Conservation (phyloP, 2,113 vertebrate genomes). For the Nipponia nippon region DNA sequence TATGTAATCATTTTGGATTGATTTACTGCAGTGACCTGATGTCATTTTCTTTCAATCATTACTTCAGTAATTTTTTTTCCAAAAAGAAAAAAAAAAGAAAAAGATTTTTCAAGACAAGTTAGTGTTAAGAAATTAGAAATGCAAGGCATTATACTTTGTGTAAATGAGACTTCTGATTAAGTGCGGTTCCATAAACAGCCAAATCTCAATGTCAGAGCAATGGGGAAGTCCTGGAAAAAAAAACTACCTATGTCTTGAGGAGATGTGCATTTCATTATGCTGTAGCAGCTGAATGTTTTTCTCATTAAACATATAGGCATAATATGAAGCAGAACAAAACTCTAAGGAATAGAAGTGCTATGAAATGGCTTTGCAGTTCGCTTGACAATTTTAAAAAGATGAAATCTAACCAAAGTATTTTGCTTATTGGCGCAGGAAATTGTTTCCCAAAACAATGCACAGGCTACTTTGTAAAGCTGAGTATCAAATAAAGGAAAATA, state of each 20-base stretch:
- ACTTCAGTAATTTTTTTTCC: not conserved
- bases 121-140: slow-evolving; percentile 29
- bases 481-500: not conserved
- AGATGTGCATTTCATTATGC: not conserved
- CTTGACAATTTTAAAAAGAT: not conserved
- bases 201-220: not conserved
- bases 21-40: not conserved
- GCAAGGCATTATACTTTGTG: not conserved
- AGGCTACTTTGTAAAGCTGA: not conserved
- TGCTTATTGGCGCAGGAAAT: slow-evolving; percentile 12
- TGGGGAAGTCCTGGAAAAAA: not conserved
- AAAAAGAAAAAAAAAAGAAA: not conserved
- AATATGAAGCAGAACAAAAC: not conserved
- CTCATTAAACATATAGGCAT: not conserved
- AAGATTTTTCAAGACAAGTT: not conserved
- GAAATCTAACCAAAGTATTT: not conserved
- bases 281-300: slow-evolving; percentile 16
- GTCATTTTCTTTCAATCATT: not conserved
- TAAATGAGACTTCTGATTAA: slow-evolving; percentile 18
- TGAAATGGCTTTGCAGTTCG: not conserved
- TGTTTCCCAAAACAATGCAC: slow-evolving; percentile 5
- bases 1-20: not conserved
- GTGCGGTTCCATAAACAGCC: not conserved
- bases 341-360: not conserved
- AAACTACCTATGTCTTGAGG: not conserved